These are phyloP conservation scores for Notodonta ziczac DNA, from an alignment of 2,888 invertebrate genomes.

Conservation along the genomic window DNA sequence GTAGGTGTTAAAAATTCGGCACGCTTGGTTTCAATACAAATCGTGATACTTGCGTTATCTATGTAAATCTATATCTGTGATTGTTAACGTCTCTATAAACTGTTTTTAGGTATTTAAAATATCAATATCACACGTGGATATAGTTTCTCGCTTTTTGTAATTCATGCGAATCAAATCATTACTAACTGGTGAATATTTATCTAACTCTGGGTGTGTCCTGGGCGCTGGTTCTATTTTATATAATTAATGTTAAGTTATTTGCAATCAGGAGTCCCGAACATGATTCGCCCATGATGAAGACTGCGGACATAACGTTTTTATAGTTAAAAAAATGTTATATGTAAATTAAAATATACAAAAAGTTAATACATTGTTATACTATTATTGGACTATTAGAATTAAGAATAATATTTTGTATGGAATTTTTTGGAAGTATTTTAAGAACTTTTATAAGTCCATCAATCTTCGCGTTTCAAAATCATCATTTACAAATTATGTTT, in stretches of 20 bases:
- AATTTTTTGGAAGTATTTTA: not conserved
- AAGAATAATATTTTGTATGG: not conserved
- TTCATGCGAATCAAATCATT: too few relatives aligned
- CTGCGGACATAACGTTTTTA: constrained; percentile 67
- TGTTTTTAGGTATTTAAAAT: not conserved
- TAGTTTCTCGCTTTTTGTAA: not conserved
- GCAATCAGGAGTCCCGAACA: constrained; percentile 70
- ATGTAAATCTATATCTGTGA: too few relatives aligned
- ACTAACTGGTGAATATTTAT: constrained; percentile 3
- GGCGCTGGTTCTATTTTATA: not conserved
- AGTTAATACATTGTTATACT: not conserved
- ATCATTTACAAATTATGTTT: too few relatives aligned
- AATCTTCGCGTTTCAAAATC: too few relatives aligned
- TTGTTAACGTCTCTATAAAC: too few relatives aligned
- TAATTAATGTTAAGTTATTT: constrained; percentile 29
- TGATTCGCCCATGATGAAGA: constrained; percentile 61
- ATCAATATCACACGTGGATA: not conserved
- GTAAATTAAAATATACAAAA: not conserved
- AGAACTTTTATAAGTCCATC: too few relatives aligned
- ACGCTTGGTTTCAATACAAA: too few relatives aligned
- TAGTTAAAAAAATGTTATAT: constrained; percentile 33
- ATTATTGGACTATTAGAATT: not conserved
- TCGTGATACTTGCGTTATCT: too few relatives aligned
- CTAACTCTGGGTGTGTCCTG: constrained; percentile 4
- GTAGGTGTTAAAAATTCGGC: too few relatives aligned